Evolutionary conservation across 2,113 vertebrate species (phyloP).

Genomic region (Catagonus wagneri): DNA sequence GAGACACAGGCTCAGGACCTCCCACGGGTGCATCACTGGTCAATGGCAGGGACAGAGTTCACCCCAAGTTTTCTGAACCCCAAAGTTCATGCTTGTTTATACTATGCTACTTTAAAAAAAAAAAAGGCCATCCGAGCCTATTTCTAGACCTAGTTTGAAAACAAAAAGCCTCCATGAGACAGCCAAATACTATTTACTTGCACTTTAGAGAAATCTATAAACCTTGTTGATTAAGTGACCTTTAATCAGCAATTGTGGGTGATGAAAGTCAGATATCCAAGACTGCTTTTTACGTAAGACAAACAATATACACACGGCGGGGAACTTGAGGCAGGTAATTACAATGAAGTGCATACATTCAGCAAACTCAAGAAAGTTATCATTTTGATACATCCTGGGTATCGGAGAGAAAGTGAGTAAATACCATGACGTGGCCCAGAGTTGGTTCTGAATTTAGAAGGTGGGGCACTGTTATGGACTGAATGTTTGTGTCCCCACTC

Average conservation of each 20-base stretch:
- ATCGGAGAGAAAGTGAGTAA: background rate
- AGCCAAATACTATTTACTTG: background rate
- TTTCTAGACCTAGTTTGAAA: slow-evolving; percentile 52
- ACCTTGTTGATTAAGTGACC: background rate
- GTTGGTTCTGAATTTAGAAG: background rate
- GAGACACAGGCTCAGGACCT: slow-evolving; percentile 24
- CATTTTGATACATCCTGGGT: background rate
- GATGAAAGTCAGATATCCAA: background rate
- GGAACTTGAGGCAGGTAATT: background rate
- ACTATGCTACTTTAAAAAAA: background rate
- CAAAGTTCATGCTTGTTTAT: background rate
- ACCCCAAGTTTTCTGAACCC: background rate
- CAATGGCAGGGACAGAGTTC: background rate
- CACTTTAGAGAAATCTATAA: background rate
- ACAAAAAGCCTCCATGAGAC: background rate
- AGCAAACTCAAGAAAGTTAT: background rate
- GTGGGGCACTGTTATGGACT: background rate
- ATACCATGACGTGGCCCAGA: background rate
- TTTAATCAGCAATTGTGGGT: background rate
- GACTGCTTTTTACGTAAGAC: background rate
- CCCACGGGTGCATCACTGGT: background rate
- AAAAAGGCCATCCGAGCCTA: background rate
- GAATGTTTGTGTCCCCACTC: background rate
- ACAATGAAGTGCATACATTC: background rate
- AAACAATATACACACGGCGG: background rate